Conservation (phyloP, 2,888 invertebrate species). For the Lottia gigantea region DNA sequence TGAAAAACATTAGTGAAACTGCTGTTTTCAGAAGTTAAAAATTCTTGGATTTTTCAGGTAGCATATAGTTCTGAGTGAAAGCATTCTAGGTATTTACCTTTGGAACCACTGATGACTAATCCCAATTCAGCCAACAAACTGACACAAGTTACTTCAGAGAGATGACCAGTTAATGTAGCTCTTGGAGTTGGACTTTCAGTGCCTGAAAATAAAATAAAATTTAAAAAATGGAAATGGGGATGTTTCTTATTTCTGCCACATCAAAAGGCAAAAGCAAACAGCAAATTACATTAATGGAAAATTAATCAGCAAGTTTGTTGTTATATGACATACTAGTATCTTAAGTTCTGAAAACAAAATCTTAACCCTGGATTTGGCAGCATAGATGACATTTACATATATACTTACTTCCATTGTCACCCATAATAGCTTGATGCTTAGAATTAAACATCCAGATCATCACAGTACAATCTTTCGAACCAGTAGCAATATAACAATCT, state of each 20-base stretch:
- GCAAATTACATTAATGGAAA: neutral
- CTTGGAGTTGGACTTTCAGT: conserved; percentile 84
- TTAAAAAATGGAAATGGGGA: neutral
- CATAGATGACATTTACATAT: neutral
- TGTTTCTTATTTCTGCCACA: too few relatives aligned
- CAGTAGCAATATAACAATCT: conserved; percentile 98
- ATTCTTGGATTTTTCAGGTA: too few relatives aligned
- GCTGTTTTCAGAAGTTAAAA: too few relatives aligned
- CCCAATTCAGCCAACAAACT: conserved; percentile 98
- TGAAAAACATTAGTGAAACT: too few relatives aligned
- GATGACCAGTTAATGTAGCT: conserved; percentile 97
- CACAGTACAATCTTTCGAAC: conserved; percentile 97
- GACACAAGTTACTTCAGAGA: conserved; percentile 93
- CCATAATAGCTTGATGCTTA: conserved; percentile 86
- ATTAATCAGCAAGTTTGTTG: neutral
- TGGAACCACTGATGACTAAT: conserved; percentile 93
- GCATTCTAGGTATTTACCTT: conserved; percentile 69
- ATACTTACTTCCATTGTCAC: conserved; percentile 77
- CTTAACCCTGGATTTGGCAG: neutral
- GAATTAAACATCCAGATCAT: conserved; percentile 98
- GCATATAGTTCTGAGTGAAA: neutral
- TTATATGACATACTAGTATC: neutral
- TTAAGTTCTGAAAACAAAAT: too few relatives aligned
- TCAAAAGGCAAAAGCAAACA: conserved; percentile 4
- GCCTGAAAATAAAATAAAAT: conserved; percentile 41